phyloP scores from a whole-genome alignment of 2,888 invertebrate genomes.

The Furcula furcula region DNA sequence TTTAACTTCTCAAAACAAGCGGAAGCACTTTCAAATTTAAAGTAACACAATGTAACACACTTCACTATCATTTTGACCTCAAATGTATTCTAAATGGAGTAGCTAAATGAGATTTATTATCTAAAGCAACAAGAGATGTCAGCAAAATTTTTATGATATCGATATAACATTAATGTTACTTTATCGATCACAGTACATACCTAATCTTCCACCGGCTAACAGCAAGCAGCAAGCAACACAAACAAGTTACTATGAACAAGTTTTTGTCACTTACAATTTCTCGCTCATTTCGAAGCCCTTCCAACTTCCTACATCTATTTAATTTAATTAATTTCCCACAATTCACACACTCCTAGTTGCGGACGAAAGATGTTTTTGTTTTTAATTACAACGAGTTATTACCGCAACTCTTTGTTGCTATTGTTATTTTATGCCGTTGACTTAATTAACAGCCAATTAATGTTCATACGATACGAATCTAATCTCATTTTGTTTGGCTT shows the following conservation, averaged over 20 bases:
- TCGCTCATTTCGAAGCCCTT: slow-evolving; percentile 16
- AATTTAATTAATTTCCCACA: slow-evolving; percentile 35
- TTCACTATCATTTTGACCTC: too few species aligned
- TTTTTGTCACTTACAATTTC: not conserved
- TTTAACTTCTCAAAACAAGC: not conserved
- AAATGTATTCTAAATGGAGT: too few species aligned
- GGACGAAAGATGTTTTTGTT: slow-evolving; percentile 35
- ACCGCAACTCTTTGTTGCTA: slow-evolving; percentile 35
- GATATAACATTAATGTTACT: not conserved
- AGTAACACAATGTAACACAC: too few species aligned
- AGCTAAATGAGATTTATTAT: not conserved
- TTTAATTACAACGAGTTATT: slow-evolving; percentile 33
- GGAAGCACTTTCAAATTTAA: not conserved
- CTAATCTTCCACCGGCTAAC: not conserved
- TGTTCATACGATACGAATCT: slow-evolving; percentile 49
- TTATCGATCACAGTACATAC: not conserved
- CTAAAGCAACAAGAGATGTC: not conserved
- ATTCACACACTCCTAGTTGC: slow-evolving; percentile 34
- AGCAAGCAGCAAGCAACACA: not conserved
- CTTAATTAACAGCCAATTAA: slow-evolving; percentile 54
- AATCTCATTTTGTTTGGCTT: slow-evolving; percentile 34
- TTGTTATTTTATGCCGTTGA: slow-evolving; percentile 42
- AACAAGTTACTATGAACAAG: not conserved
- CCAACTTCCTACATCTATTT: slow-evolving; percentile 26
- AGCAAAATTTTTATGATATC: not conserved